Base-by-base conservation (phyloP, 2,888 invertebrate genomes). In the Lacanobia wlatinum region DNA sequence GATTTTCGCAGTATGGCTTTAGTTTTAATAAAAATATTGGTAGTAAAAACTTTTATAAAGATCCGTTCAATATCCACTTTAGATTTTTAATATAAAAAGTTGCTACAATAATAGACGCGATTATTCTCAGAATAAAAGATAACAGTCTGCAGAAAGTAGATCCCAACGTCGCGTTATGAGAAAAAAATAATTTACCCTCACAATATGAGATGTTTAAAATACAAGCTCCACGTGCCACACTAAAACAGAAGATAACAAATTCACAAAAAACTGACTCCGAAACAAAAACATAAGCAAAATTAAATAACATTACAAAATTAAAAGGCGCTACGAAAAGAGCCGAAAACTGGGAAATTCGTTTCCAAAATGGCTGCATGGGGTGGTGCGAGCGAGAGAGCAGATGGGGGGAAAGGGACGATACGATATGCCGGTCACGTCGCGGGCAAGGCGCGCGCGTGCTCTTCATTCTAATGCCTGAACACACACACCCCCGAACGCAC, bases 361-460 rank as follows among this genome's bases (percentile, higher is more conserved):
- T 92, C 92, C 95, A 95, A 95, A 94, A 96, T 95, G 95, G 95
- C 94, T 92, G 94, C 88, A 85, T 84, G 94, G 94, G 95, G 92
- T 92, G 92, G 93, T 91, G 92, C 86, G 93, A 94, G 92, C 84
- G 94, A 94, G 94, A 94, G 89, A 90, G 92, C 62, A 92, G 87
- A 89, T 92, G 90, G 94, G 95, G 94, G 94, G 94, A 94, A 94
- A 94, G 92, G 94, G 95, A 94, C 93, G 94, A 92, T 94, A 92
- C 93, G 94, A 92, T 92, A 96, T 96, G 96, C 96, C 91, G 91
- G 96, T 96, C 96, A 96, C 96, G 96, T 96, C 90, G 87, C 92
- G 92, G 94, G 94, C 93, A 91, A 94, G 94, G 94, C 95, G 92
- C 94, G 95, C 94, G 94, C 96, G 96, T 95, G 95, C 93, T 93